Conservation (phyloP, 2,888 invertebrate species). For the Meandrusa payeni region DNA sequence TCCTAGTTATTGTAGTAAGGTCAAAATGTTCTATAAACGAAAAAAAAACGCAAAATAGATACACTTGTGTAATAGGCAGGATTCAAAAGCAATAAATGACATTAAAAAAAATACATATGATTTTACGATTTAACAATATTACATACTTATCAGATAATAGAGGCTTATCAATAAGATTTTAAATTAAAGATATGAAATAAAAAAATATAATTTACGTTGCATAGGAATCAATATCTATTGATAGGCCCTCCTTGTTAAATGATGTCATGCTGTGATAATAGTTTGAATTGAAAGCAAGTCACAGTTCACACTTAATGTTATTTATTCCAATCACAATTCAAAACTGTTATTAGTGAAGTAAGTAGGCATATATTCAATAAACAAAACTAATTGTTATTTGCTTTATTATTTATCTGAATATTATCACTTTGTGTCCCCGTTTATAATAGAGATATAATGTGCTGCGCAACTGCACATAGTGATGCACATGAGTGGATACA, state of each 20-base stretch:
- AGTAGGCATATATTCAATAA: constrained; percentile 21
- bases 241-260: constrained; percentile 19
- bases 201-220: not conserved
- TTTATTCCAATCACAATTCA: constrained; percentile 20
- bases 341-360: constrained; percentile 21
- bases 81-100: no score
- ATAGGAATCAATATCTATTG: constrained; percentile 14
- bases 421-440: constrained; percentile 24
- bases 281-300: constrained; percentile 22
- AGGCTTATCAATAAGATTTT: constrained; percentile 14
- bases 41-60: no score
- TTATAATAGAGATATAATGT: no score
- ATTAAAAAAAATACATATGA: not conserved
- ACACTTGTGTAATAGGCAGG: no score
- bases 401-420: constrained; percentile 24
- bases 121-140: no score
- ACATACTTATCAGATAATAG: constrained; percentile 1
- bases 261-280: constrained; percentile 14
- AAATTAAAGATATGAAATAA: no score
- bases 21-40: no score
- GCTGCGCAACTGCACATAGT: no score
- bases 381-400: constrained; percentile 23
- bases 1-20: no score
- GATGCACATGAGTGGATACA: no score
- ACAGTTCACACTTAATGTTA: constrained; percentile 22